Conservation (phyloP, 2,797 vertebrate genomes). For the Benthosema pterotum region DNA sequence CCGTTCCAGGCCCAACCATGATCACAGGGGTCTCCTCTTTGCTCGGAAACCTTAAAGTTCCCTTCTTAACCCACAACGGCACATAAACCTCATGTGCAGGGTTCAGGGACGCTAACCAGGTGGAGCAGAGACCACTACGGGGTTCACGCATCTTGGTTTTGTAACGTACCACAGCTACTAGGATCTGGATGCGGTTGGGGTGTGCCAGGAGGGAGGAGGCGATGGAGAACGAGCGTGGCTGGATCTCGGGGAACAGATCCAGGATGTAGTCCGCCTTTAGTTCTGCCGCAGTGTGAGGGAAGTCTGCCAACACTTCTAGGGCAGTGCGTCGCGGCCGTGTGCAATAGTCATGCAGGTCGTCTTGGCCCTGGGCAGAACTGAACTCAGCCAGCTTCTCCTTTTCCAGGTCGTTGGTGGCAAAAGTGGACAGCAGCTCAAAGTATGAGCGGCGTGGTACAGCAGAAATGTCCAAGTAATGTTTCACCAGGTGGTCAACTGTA, state of each 20-base stretch:
- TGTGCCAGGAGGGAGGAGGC: conserved; percentile 86
- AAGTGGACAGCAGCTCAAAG: conserved; percentile 85
- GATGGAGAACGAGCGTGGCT: conserved; percentile 93
- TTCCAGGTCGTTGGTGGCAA: conserved; percentile 84
- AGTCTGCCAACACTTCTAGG: conserved; percentile 90
- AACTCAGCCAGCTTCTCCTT: conserved; percentile 89
- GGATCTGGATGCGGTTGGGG: conserved; percentile 86
- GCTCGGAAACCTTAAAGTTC: conserved; percentile 84
- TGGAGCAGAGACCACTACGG: conserved; percentile 90
- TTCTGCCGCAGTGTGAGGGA: conserved; percentile 84
- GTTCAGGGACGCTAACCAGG: conserved; percentile 90
- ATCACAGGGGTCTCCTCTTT: conserved; percentile 79
- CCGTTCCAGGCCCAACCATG: conserved; percentile 96
- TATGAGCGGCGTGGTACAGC: conserved; percentile 92
- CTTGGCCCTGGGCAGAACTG: conserved; percentile 87
- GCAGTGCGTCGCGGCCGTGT: conserved; percentile 86
- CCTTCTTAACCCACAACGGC: conserved; percentile 92
- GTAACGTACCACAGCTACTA: conserved; percentile 91
- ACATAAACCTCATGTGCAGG: conserved; percentile 80
- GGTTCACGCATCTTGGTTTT: conserved; percentile 85
- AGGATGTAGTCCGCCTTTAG: conserved; percentile 85
- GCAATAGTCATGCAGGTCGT: conserved; percentile 89
- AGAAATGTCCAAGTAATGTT: conserved; percentile 85
- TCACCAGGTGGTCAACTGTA: conserved; percentile 80
- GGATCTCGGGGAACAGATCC: conserved; percentile 91